Evolutionary conservation across 2,113 vertebrate genomes (phyloP), one percentile per base, ranked within the genome.

Genomic region (Cottus gobio): DNA sequence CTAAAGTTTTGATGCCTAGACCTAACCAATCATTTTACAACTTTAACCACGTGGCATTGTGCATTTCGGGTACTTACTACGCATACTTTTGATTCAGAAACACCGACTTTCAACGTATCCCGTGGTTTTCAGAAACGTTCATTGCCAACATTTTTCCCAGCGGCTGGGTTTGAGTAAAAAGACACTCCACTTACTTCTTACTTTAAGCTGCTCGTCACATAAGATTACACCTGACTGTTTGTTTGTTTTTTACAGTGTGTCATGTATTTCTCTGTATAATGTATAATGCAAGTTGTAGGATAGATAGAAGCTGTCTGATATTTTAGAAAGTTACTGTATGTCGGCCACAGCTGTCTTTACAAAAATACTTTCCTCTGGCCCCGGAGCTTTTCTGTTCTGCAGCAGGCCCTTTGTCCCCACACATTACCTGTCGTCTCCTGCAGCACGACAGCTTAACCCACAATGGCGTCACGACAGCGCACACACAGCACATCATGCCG

Each of bases 361-460:
- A 28, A 48, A 22, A 72, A 58, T 37, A 52, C 8, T 71, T 50
- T 37, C 57, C 65, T 66, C 62, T 28, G 18, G 42, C 31, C 30
- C 1, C 0, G 24, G 39, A 57, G 57, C 24, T 2, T 50, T 44
- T 63, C 37, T 63, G 31, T 56, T 67, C n/a, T 12, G 70, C 7
- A 0, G 42, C 26, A 0, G 66, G 18, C 37, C 64, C 37, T 58
- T 74, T 82, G 77, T 76, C 65, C 66, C 72, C 15, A n/a, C 57
- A 62, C 65, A 66, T 50, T 62, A 71, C 64, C 60, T 75, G 61
- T 72, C 62, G 26, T 80, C 72, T 76, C 70, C 62, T 82, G 36
- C 36, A 42, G 66, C 48, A 42, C 1, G 50, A 60, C 62, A 75
- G 28, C 71, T 79, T 54, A 72, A 70, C 58, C 61, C 62, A 65